Base-by-base conservation (phyloP, 2,888 invertebrate species). In the Pandemis cinnamomeana region DNA sequence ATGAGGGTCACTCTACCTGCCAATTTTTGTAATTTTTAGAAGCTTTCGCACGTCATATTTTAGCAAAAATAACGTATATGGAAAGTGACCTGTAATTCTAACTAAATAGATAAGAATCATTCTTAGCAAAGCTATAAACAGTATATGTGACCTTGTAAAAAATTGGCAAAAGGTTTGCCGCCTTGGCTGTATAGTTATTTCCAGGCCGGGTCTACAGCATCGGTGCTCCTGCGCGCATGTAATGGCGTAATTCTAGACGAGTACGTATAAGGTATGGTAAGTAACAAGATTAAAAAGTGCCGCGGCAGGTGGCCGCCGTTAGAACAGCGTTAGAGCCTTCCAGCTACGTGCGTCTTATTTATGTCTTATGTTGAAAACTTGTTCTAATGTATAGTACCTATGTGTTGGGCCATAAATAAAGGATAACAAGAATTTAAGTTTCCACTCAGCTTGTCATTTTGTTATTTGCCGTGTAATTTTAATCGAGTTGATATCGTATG, bases 201-300 rank as follows among this genome's bases (percentile, higher is more conserved):
- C 7, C n/a, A 76, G 73, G 20, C 15, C 75, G 75, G 64, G 69
- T 88, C 92, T 92, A 79, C 80, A 77, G 75, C 42, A 71, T 77
- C 46, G 2, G 20, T 60, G 67, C 41, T n/a, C 61, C 68, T 72
- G 51, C 63, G 75, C n/a, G n/a, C 68, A 51, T 86, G 86, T 90
- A 90, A 90, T 90, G 84, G 88, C 83, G 93, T 93, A 93, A 92
- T 91, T 88, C 90, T 89, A 92, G 89, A 89, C 89, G 89, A 84
- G 87, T 87, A 84, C 91, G 88, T 87, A 78, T 82, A 93, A 88
- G 92, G 92, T 85, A 89, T 88, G 88, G 90, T 88, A 88, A 88
- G 90, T 91, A 91, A 93, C 87, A 89, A 90, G 92, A 93, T 92
- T 92, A 92, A 92, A 93, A 91, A 91, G 86, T 83, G 77, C 86